Conservation (phyloP, 2,797 vertebrate species). For the Falco rusticolus region DNA sequence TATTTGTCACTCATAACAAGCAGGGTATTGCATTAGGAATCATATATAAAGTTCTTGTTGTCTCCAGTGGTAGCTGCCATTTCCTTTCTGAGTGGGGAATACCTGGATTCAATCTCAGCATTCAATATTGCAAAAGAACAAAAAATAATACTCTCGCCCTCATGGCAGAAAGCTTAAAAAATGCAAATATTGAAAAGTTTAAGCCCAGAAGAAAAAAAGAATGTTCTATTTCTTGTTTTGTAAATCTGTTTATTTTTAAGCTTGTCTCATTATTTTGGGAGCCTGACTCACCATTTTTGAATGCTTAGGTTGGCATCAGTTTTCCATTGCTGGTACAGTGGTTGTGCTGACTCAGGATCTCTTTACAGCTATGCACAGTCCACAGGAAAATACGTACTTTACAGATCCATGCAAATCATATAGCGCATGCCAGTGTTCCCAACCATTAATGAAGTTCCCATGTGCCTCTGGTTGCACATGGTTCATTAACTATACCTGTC, state of each 20-base stretch:
- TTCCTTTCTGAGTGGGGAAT: constrained; percentile 13
- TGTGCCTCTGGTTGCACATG: neutral
- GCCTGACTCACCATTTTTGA: constrained; percentile 27
- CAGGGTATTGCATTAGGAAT: neutral
- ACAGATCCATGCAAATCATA: neutral
- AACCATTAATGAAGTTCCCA: constrained; percentile 7
- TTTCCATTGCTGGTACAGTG: neutral
- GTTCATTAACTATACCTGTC: neutral
- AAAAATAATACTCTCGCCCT: neutral
- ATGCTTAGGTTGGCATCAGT: constrained; percentile 7
- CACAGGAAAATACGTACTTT: constrained; percentile 18
- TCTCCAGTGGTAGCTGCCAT: neutral
- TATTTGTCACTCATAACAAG: neutral
- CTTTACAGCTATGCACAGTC: constrained; percentile 4
- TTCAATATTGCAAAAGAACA: neutral
- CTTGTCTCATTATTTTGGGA: neutral
- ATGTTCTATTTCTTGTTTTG: constrained; percentile 28
- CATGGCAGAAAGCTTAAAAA: neutral
- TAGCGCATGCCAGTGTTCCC: neutral
- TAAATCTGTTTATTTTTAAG: constrained; percentile 35
- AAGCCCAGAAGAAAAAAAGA: neutral
- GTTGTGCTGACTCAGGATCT: constrained; percentile 48
- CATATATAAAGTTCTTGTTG: neutral
- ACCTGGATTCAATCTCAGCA: neutral
- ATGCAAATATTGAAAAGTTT: neutral